Evolutionary conservation across 1,140 invertebrate species (phyloP), one percentile per base, ranked within the genome.

Genomic region (Lepidurus apus): DNA sequence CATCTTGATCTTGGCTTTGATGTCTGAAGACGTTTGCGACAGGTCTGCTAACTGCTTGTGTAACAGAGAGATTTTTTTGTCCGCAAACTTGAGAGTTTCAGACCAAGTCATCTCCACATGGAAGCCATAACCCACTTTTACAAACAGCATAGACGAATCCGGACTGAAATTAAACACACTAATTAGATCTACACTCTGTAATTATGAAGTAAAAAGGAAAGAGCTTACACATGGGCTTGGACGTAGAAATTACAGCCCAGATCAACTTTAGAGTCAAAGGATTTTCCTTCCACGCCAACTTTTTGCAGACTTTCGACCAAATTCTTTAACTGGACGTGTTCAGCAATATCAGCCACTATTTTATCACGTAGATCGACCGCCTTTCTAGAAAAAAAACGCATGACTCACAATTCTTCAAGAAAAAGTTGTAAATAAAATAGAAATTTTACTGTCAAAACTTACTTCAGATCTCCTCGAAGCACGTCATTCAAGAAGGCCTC

Each of bases 1-100:
- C 80, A 94, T 84, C 84, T 94, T 94, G 78, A 95, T 95, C 82
- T 93, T 89, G 9, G 92, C 90, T 81, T 93, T 93, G 0, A 91
- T 91, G 81, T 89, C 88, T 1, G 90, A 87, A 79, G 91, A 90
- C 81, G 92, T 88, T 74, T 90, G 87, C 7, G 88, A 86, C 17
- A 93, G 83, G 81, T 90, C 87, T 26, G 87, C 86, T 9, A 89
- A 87, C 82, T 90, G 87, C n/a, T 84, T 85, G 79, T 91, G 89
- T 11, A 92, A 85, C 0, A 90, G 85, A 80, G 89, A 89, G 13
- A 91, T 87, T 83, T 92, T 89, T 74, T 91, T 88, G 82, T 91
- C 88, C 76, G 93, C 90, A 82, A 93, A 91, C 79, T 85, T 85
- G 44, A 91, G 81, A 1, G 92, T 92, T 86, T 95, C 93, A 44